phyloP scores from a whole-genome alignment of 2,797 vertebrate species.

The Phyllotis vaccarum region DNA sequence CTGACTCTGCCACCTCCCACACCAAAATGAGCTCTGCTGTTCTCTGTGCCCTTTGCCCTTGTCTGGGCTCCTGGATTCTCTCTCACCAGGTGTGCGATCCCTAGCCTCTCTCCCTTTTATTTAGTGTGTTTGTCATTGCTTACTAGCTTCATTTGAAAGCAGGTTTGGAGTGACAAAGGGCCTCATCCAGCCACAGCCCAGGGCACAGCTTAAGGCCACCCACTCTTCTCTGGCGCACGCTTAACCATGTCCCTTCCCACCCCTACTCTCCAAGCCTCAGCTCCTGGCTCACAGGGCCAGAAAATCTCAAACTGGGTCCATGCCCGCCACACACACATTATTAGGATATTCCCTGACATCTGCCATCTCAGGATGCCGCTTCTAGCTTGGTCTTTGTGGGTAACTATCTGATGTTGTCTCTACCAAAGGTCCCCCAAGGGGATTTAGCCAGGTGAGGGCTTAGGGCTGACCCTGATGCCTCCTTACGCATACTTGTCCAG shows the following conservation, averaged over 20 bases:
- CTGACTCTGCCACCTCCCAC: not conserved
- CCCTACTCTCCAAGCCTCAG: not conserved
- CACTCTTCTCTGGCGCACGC: not conserved
- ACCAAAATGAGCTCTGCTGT: not conserved
- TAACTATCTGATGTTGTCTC: not conserved
- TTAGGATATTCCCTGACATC: rapidly evolving
- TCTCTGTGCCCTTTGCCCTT: not conserved
- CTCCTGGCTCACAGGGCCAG: not conserved
- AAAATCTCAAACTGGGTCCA: not conserved
- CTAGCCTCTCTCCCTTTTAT: not conserved
- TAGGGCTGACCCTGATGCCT: not conserved
- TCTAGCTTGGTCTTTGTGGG: not conserved
- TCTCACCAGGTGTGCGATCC: not conserved
- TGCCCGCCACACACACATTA: no score
- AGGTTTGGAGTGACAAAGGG: not conserved
- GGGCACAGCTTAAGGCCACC: not conserved
- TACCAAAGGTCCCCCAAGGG: not conserved
- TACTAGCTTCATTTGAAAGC: not conserved
- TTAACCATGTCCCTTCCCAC: not conserved
- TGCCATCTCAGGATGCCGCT: not conserved
- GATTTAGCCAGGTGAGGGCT: not conserved
- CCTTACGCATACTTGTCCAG: not conserved
- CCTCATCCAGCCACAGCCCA: not conserved
- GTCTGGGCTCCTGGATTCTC: not conserved
- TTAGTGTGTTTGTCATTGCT: not conserved